Evolutionary conservation across 2,113 vertebrate genomes (phyloP), one percentile per base, ranked within the genome.

Genomic region (Scopus umbretta): DNA sequence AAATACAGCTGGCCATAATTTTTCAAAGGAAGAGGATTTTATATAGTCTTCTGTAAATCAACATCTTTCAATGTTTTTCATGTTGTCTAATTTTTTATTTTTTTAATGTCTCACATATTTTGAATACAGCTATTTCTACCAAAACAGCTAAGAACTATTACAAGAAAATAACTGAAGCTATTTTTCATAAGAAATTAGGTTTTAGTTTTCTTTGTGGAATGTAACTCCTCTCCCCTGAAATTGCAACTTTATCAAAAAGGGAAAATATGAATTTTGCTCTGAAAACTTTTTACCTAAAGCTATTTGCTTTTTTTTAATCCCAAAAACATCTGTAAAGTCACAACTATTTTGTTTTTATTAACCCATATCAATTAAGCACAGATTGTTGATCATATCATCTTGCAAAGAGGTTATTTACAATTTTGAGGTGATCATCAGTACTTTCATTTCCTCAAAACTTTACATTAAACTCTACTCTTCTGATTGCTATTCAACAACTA

Each of bases 1-100:
- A 92, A 94, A 97, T 80, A 71, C 88, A 97, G 88, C 83, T 94
- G 95, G 75, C 20, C 86, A 83, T 86, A 58, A 80, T 80, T 94
- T 94, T 90, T 80, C 91, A 80, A 76, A 96, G 91, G 80, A 94
- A 90, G 45, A 88, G 21, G 49, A 78, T 94, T 96, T 92, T 82
- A 52, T 80, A 90, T 6, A 79, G 45, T 53, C 53, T 82, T 93
- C 49, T 58, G 50, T 70, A 92, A 81, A 90, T 76, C 50, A 92
- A 66, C n/a, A 86, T 90, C 16, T 94, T 80, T 50, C 50, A 90
- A 23, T 78, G 58, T 45, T 80, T 59, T 73, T 78, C 79, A 90
- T 5, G 0, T 66, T 91, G 59, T 58, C 38, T 55, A 50, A 61
- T 18, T 58, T 73, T 45, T 36, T 0, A 5, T 5, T 6, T n/a